phyloP scores from a whole-genome alignment of 2,113 vertebrate genomes.

The Aix galericulata region DNA sequence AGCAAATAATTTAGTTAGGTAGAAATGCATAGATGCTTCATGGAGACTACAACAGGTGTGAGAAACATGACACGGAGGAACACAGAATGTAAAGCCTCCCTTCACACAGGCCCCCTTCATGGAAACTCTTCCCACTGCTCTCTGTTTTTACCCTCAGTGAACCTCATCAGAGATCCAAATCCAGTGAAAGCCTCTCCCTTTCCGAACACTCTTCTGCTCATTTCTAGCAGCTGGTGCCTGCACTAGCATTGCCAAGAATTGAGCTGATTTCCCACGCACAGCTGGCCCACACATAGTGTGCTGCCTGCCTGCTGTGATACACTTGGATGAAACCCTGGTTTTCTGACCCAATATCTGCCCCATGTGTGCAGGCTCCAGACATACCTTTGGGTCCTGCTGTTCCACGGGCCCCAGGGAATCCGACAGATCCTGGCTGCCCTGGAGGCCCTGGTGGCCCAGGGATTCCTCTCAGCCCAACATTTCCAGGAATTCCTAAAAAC shows the following conservation, averaged over 20 bases:
- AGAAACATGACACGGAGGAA: background rate
- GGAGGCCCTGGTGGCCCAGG: constrained; percentile 80
- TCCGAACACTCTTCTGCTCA: background rate
- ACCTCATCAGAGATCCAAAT: background rate
- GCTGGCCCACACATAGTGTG: background rate
- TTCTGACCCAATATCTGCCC: background rate
- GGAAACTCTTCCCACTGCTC: background rate
- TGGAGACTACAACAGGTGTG: background rate
- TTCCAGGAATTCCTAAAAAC: constrained; percentile 81
- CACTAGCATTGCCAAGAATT: background rate
- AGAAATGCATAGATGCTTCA: background rate
- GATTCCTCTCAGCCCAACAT: constrained; percentile 79
- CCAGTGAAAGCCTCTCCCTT: background rate
- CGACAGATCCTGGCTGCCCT: constrained; percentile 80
- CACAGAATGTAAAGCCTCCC: background rate
- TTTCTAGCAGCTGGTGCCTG: constrained; percentile 28
- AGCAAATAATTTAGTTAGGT: background rate
- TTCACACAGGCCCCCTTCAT: background rate
- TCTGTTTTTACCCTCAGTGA: background rate
- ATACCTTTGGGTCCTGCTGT: constrained; percentile 84
- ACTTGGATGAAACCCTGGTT: background rate
- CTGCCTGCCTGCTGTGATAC: background rate
- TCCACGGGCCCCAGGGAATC: constrained; percentile 76
- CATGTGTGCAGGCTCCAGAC: background rate
- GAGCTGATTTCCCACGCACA: background rate